Evolutionary conservation across 2,888 invertebrate species (phyloP), one percentile per base, ranked within the genome.

Genomic region (Chorisops tibialis): DNA sequence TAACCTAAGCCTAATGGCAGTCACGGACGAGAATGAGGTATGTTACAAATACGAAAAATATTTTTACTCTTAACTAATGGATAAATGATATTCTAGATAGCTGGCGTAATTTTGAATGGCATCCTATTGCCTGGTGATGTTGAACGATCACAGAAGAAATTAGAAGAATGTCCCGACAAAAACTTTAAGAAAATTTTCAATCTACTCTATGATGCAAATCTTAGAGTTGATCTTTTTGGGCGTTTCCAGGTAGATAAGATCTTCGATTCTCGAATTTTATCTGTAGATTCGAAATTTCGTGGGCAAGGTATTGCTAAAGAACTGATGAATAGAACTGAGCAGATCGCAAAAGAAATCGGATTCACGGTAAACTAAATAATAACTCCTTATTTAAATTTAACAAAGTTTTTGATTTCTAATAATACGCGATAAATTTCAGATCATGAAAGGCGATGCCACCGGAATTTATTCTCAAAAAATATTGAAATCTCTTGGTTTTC

Each of bases 361-460:
- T 89, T 88, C 71, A 87, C 87, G 83, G 90, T 89, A 73, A 68
- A 65, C 43, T 16, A 5, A 38, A 54, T 16, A 41, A 16, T 16
- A n/a, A n/a, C 51, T 7, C 6, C 7, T 50, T 35, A 9, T 14
- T 39, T 21, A 22, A 39, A 16, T 14, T 14, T 41, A 7, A 39
- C 12, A 38, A 52, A 11, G 4, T 41, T 6, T 39, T n/a, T 14
- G 14, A n/a, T n/a, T n/a, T n/a, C n/a, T n/a, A n/a, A n/a, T n/a
- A n/a, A n/a, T n/a, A n/a, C n/a, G n/a, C n/a, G n/a, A n/a, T n/a
- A n/a, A n/a, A 16, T 70, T 67, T 24, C 79, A 89, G 87, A 72
- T 91, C 21, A 83, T 91, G 69, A 91, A 91, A 77, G 87, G 87
- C 16, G 91, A 91, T 72, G 90, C 91, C 1, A 91, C 91, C 0